phyloP scores from a whole-genome alignment of 2,797 vertebrate genomes.

The Acomys russatus region DNA sequence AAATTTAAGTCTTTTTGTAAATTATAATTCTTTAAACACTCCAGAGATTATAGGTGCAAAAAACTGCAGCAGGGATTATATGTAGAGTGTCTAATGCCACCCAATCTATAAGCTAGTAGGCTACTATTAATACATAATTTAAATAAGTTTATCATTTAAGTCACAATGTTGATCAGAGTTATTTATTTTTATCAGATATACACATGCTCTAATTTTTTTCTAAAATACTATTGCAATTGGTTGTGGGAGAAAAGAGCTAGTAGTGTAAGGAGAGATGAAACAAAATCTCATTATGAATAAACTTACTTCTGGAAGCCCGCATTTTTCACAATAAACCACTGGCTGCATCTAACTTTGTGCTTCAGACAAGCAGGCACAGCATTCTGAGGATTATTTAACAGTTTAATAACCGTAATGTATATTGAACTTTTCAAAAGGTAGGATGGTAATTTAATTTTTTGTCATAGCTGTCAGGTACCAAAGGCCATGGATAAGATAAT shows the following conservation, averaged over 20 bases:
- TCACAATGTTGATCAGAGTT: neutral
- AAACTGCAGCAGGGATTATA: accelerated
- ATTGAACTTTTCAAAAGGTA: constrained; percentile 59
- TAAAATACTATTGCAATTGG: neutral
- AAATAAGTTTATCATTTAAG: neutral
- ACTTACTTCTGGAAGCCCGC: neutral
- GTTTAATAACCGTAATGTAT: constrained; percentile 67
- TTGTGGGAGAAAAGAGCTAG: neutral
- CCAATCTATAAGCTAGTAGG: accelerated
- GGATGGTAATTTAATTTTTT: constrained; percentile 74
- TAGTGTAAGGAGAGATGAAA: neutral
- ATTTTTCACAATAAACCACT: neutral
- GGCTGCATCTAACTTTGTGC: constrained; percentile 7
- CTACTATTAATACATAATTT: neutral
- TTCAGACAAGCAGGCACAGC: constrained; percentile 25
- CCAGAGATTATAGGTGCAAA: neutral
- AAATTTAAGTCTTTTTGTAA: neutral
- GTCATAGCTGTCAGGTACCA: constrained; percentile 70
- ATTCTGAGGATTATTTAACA: constrained; percentile 38
- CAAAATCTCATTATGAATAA: neutral
- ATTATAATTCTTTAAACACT: neutral
- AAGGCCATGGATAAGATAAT: constrained; percentile 69
- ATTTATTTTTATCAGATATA: neutral
- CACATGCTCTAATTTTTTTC: neutral
- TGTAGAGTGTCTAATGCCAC: neutral